Conservation (phyloP, 2,888 invertebrate species). For the Hololepta plana region DNA sequence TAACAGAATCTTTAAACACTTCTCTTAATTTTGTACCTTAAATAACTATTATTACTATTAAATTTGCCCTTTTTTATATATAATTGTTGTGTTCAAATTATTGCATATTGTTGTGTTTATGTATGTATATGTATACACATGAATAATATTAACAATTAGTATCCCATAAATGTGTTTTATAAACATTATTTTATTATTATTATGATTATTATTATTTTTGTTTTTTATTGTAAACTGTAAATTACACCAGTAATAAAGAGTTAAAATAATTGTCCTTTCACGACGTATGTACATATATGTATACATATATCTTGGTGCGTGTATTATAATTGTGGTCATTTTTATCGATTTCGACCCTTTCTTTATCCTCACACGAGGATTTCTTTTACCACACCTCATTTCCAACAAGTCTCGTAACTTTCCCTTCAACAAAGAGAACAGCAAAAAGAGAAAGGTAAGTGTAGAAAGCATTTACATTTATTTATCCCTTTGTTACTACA, state of each 20-base stretch:
- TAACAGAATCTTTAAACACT: no score
- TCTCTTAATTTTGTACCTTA: conserved; percentile 13
- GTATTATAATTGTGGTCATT: no score
- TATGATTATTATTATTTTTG: conserved; percentile 25
- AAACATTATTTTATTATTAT: conserved; percentile 21
- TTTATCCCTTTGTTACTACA: no score
- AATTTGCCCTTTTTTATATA: conserved; percentile 22
- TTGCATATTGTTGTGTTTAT: conserved; percentile 30
- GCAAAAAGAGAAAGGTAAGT: no score
- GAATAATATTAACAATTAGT: conserved; percentile 21
- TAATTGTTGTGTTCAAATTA: conserved; percentile 30
- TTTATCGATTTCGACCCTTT: no score
- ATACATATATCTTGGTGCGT: no score
- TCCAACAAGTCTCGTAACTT: no score
- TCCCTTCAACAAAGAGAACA: no score
- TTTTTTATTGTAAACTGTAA: conserved; percentile 30
- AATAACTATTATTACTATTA: conserved; percentile 15
- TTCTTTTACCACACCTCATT: no score
- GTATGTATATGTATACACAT: conserved; percentile 29
- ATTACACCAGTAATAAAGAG: conserved; percentile 23
- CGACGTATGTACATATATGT: conserved; percentile 2
- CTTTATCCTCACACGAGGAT: no score
- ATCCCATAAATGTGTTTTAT: conserved; percentile 28
- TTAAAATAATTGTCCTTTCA: conserved; percentile 10
- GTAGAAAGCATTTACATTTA: no score